These are phyloP conservation scores for Brotogeris chrysoptera DNA, from an alignment of 2,797 vertebrate genomes.

Conservation along the genomic window DNA sequence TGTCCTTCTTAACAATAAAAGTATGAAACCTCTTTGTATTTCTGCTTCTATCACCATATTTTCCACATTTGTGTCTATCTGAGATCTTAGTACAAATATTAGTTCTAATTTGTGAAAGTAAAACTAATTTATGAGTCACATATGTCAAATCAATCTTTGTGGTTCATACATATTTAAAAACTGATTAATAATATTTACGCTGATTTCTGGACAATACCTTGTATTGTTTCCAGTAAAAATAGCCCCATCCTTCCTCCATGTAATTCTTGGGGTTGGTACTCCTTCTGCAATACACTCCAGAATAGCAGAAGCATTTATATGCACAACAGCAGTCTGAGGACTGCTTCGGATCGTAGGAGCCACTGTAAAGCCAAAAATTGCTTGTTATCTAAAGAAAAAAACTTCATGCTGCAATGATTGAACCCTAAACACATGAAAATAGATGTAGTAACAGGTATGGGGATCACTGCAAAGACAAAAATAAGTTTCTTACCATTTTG, in stretches of 20 bases:
- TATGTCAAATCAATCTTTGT: neutral
- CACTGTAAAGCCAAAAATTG: slow-evolving; percentile 77
- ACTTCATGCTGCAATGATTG: neutral
- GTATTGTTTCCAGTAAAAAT: slow-evolving; percentile 82
- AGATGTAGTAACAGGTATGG: neutral
- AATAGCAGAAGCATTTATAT: slow-evolving; percentile 75
- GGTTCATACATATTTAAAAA: neutral
- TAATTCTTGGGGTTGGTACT: slow-evolving; percentile 86
- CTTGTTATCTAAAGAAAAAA: neutral
- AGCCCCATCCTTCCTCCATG: slow-evolving; percentile 94
- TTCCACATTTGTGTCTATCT: neutral
- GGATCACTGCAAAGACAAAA: neutral
- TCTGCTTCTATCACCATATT: neutral
- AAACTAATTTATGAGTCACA: neutral
- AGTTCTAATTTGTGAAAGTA: neutral
- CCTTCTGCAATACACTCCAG: slow-evolving; percentile 88
- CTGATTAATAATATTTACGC: neutral
- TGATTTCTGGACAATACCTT: slow-evolving; percentile 76
- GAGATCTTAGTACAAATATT: neutral
- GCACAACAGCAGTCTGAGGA: slow-evolving; percentile 76
- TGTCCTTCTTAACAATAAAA: neutral
- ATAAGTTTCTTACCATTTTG: neutral
- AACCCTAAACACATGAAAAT: neutral
- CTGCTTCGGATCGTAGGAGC: slow-evolving; percentile 85
- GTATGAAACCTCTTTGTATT: neutral